Evolutionary conservation across 2,888 invertebrate species (phyloP).

Genomic region (Galerucella pusilla): DNA sequence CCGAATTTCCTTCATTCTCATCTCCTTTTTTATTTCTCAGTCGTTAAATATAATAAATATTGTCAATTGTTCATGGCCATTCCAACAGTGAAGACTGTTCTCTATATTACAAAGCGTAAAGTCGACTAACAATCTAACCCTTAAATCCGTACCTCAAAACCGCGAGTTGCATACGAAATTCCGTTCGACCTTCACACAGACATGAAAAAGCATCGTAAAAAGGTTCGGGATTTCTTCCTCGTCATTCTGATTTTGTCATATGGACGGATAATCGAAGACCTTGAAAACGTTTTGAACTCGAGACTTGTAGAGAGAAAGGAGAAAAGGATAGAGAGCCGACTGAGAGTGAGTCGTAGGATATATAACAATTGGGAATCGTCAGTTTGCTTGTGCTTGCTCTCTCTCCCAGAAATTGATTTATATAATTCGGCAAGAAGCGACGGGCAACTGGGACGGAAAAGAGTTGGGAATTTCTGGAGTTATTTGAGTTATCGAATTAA

Average conservation of each 20-base stretch:
- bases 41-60: too few relatives aligned
- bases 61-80: too few relatives aligned
- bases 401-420: conserved; percentile 51
- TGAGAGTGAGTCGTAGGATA: conserved; percentile 17
- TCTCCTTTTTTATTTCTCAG: too few relatives aligned
- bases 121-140: too few relatives aligned
- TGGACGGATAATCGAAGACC: conserved; percentile 30
- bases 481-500: background rate
- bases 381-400: conserved; percentile 32
- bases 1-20: too few relatives aligned
- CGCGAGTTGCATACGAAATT: background rate
- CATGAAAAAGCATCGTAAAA: conserved; percentile 19
- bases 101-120: too few relatives aligned
- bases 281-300: conserved; percentile 36
- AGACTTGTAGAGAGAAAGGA: conserved; percentile 13
- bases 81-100: too few relatives aligned
- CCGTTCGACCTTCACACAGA: background rate
- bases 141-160: background rate
- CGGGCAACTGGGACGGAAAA: conserved; percentile 39
- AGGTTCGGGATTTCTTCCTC: conserved; percentile 20
- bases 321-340: conserved; percentile 1
- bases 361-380: conserved; percentile 35
- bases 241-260: conserved; percentile 19
- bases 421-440: conserved; percentile 45
- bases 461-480: conserved; percentile 18